Base-by-base conservation (phyloP, 2,113 vertebrate species). In the Lutjanus erythropterus region DNA sequence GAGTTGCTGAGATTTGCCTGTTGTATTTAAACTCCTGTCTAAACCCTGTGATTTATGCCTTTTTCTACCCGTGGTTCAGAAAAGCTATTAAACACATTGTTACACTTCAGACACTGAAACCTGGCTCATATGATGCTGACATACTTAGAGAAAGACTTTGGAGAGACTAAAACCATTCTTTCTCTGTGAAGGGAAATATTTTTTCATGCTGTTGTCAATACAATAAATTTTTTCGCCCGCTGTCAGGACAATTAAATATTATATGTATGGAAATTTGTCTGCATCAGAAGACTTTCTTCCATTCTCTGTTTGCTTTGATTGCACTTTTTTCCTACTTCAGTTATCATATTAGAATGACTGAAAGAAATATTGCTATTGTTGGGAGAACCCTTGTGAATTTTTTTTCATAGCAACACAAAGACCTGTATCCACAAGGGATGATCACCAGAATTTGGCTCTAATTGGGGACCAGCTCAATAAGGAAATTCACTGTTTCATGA, bases 11-110 rank as follows among this genome's bases (percentile, higher is more conserved):
- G 0, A 49, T 67, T 3, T 74, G 12, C 44, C 3, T 88, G 12
- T 23, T 75, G 5, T 83, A 83, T 49, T 70, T 83, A 4, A 88
- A 86, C 64, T 87, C 85, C 5, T 81, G 87, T 41, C 9, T 86
- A 11, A 88, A 88, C 29, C 78, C 86, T 0, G 0, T 88, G 1
- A 83, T 88, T 14, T 88, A 83, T 11, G 60, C 64, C 1, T 44
- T 71, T 29, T 88, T 70, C 6, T 88, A 81, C 10, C 76, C 77
- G 9, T 88, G 87, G 87, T 86, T 86, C 18, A 78, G 65, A 61
- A 82, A 76, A 27, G 41, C 78, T 11, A 8, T 85, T 0, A 86
- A 65, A 49, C 12, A 56, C 0, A 76, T 87, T 29, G n/a, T 87
- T 11, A 72, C 83, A 27, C 53, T 85, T 53, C 11, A 86, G 23